These are phyloP conservation scores for Leucania comma DNA, from an alignment of 2,888 invertebrate genomes.

Conservation along the genomic window DNA sequence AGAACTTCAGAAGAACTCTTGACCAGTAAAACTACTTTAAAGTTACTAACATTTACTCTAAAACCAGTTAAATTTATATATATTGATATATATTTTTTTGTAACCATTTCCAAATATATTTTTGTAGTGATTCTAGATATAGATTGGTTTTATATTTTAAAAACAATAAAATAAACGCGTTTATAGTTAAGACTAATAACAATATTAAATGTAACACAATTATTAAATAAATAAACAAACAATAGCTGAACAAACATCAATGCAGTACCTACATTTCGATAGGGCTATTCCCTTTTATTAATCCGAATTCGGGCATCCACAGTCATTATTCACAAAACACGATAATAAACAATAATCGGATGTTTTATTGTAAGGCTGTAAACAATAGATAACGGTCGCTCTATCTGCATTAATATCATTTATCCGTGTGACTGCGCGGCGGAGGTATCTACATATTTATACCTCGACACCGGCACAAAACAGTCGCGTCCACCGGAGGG, in stretches of 20 bases:
- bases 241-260: background rate
- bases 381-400: conserved; percentile 55
- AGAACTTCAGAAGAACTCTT: too few species aligned
- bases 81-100: too few species aligned
- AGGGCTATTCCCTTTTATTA: conserved; percentile 15
- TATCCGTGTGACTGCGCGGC: conserved; percentile 56
- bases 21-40: too few species aligned
- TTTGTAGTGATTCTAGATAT: too few species aligned
- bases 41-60: too few species aligned
- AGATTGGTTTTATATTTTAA: too few species aligned
- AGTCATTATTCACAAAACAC: conserved; percentile 22
- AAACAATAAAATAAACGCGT: too few species aligned
- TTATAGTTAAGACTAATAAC: too few species aligned
- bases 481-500: conserved; percentile 68
- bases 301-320: conserved; percentile 13
- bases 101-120: too few species aligned
- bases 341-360: conserved; percentile 52
- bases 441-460: conserved; percentile 69
- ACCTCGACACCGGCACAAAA: conserved; percentile 61
- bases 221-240: background rate
- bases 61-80: too few species aligned
- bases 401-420: conserved; percentile 62
- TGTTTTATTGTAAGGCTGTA: conserved; percentile 53
- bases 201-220: too few species aligned
- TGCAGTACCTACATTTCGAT: background rate